phyloP scores from a whole-genome alignment of 2,113 vertebrate species.

The Cricetomys ansorgei region DNA sequence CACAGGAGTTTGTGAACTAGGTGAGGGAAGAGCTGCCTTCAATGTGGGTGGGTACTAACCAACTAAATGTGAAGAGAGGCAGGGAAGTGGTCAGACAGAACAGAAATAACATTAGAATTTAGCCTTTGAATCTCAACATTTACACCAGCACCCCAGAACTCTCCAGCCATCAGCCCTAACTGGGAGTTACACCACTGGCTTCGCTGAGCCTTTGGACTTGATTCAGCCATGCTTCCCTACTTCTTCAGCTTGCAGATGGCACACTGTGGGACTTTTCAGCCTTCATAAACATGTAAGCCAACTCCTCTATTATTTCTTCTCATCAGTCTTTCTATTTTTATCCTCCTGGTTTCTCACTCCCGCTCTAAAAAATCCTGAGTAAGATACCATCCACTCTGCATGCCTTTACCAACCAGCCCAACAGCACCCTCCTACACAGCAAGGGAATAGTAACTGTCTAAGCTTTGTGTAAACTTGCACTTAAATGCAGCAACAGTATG shows the following conservation, averaged over 20 bases:
- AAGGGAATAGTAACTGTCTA: not conserved
- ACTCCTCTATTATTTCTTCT: not conserved
- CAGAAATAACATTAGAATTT: not conserved
- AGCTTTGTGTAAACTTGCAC: not conserved
- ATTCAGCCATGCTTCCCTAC: not conserved
- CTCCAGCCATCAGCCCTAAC: not conserved
- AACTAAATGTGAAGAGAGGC: not conserved
- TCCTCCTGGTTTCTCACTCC: not conserved
- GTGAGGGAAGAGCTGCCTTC: not conserved
- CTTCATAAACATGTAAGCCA: not conserved
- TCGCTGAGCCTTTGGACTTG: not conserved
- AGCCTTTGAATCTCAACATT: not conserved
- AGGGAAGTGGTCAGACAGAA: not conserved
- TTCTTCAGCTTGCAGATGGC: not conserved
- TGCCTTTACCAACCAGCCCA: not conserved
- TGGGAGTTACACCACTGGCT: not conserved
- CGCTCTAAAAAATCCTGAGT: not conserved
- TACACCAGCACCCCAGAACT: not conserved
- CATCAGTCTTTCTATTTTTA: not conserved
- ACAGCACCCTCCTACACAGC: not conserved
- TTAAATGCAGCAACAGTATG: constrained; percentile 14
- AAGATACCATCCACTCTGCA: not conserved
- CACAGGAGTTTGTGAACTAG: not conserved
- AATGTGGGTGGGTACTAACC: not conserved
- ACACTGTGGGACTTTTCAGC: not conserved